phyloP scores from a whole-genome alignment of 1,140 invertebrate species.

The Micrasema minimum region DNA sequence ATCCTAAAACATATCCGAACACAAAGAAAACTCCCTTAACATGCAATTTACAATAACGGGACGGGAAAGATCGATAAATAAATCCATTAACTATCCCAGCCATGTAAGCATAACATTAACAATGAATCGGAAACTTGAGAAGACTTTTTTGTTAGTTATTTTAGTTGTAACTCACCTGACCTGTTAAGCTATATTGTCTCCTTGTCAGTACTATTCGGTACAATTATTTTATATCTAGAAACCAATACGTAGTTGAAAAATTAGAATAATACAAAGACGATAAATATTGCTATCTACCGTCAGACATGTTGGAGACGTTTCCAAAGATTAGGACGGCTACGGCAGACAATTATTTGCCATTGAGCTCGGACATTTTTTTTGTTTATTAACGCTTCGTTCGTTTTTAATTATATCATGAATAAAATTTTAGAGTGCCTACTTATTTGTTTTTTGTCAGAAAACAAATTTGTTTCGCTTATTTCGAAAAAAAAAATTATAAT shows the following conservation, averaged over 20 bases:
- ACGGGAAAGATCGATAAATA: constrained; percentile 39
- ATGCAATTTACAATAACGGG: constrained; percentile 6
- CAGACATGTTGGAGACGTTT: constrained; percentile 67
- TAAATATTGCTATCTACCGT: constrained; percentile 56
- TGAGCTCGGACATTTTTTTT: constrained; percentile 39
- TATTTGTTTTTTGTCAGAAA: too few relatives aligned
- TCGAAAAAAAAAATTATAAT: neutral
- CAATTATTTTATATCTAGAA: constrained; percentile 11
- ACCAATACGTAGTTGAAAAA: constrained; percentile 28
- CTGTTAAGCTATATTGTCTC: constrained; percentile 19
- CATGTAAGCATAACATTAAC: constrained; percentile 47
- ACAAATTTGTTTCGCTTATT: too few relatives aligned
- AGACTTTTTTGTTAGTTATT: constrained; percentile 44
- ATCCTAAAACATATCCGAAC: constrained; percentile 1
- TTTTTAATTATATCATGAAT: constrained; percentile 20
- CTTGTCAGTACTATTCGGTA: neutral
- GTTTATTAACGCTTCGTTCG: constrained; percentile 39
- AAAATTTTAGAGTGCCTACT: constrained; percentile 20
- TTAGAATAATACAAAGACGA: constrained; percentile 26
- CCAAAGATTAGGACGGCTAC: constrained; percentile 54
- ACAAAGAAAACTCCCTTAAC: constrained; percentile 16
- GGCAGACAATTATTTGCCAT: constrained; percentile 36
- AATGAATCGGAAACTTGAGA: constrained; percentile 42
- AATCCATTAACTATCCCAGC: constrained; percentile 30
- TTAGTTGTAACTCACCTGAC: constrained; percentile 42